Conservation (phyloP, 2,797 vertebrate species). For the Channa striata region DNA sequence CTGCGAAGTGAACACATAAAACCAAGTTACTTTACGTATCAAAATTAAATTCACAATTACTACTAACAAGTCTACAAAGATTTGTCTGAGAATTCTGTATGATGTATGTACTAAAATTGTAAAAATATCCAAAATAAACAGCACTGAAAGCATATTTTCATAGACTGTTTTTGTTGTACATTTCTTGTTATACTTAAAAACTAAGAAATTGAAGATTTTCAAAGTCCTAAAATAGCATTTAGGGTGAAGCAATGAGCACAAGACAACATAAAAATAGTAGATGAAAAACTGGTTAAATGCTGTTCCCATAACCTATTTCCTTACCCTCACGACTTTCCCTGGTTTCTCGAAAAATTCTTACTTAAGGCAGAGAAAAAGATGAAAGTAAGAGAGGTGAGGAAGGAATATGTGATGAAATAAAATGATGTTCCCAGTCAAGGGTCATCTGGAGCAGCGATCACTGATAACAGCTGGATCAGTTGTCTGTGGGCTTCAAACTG, state of each 20-base stretch:
- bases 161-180: not conserved
- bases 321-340: not conserved
- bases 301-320: not conserved
- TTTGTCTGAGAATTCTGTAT: too few species aligned
- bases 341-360: slow-evolving; percentile 9
- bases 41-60: not conserved
- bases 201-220: not conserved
- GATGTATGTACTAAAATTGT: too few species aligned
- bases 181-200: not conserved
- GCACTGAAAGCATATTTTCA: not conserved
- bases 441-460: slow-evolving; percentile 41
- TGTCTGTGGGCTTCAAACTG: slow-evolving; percentile 33
- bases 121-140: too few species aligned
- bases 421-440: slow-evolving; percentile 27
- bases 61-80: not conserved
- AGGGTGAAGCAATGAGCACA: not conserved
- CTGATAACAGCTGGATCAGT: slow-evolving; percentile 50
- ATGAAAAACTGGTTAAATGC: slow-evolving; percentile 7
- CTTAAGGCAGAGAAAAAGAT: slow-evolving; percentile 6
- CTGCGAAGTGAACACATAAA: slow-evolving; percentile 68
- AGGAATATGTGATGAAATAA: slow-evolving; percentile 37
- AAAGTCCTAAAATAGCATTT: not conserved
- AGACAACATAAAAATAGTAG: not conserved
- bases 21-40: not conserved
- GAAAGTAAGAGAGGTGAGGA: slow-evolving; percentile 20